Percentiles rank a stretch among this genome's conserved stretches.
Conservation (phyloP, 2,797 vertebrate genomes). For the Rhinoraja longicauda region DNA sequence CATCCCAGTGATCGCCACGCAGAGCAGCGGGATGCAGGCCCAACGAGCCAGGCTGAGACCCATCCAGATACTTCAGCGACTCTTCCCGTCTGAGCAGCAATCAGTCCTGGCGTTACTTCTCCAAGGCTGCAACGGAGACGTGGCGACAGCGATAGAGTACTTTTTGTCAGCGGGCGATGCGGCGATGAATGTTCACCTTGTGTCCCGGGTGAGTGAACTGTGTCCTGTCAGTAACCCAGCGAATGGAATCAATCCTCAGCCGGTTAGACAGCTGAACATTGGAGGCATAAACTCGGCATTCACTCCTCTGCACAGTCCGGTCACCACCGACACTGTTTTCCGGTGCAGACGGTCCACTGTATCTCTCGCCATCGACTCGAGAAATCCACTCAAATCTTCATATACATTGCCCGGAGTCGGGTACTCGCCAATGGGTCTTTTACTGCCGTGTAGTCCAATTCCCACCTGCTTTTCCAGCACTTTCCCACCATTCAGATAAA, state of each 20-base stretch:
- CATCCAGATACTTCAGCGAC: neutral
- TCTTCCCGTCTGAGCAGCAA: neutral
- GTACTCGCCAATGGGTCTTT: neutral
- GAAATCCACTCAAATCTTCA: neutral
- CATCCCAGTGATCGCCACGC: neutral
- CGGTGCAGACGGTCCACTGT: neutral
- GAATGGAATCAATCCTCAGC: neutral
- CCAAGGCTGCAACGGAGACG: neutral
- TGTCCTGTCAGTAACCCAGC: neutral
- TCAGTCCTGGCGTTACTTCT: neutral
- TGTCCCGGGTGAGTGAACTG: neutral
- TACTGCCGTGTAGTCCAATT: neutral
- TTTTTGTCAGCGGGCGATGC: neutral
- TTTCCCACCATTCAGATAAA: neutral
- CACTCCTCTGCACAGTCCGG: neutral
- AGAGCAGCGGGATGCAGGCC: neutral
- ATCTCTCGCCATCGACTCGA: neutral
- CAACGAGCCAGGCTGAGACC: neutral
- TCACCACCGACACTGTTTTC: neutral
- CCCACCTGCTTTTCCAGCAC: neutral
- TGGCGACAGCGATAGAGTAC: neutral
- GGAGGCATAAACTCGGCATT: conserved; percentile 20
- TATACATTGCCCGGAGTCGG: neutral
- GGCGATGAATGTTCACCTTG: neutral
- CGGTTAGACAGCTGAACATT: neutral